phyloP scores from a whole-genome alignment of 2,888 invertebrate species.

The Liopterus haemorrhoidalis region DNA sequence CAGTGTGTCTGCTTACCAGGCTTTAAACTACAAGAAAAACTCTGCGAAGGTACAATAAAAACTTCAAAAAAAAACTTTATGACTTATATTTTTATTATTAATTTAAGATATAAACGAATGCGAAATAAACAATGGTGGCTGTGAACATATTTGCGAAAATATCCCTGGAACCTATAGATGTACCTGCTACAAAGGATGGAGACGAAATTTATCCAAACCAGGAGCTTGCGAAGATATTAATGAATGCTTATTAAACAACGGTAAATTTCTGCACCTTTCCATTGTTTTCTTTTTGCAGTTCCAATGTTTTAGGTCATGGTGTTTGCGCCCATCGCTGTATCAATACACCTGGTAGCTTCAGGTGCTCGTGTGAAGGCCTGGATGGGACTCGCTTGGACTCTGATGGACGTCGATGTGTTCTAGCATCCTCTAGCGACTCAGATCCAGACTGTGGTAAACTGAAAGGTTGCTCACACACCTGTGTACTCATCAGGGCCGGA shows the following conservation, averaged over 20 bases:
- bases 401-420: conserved; percentile 54
- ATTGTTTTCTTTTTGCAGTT: too few species aligned
- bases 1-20: conserved; percentile 38
- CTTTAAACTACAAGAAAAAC: conserved; percentile 31
- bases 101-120: conserved; percentile 55
- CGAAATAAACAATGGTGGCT: conserved; percentile 49
- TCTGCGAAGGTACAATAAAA: conserved; percentile 34
- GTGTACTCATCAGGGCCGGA: conserved; percentile 50
- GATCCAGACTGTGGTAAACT: conserved; percentile 49
- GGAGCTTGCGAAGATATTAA: conserved; percentile 49
- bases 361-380: conserved; percentile 52
- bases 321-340: conserved; percentile 59
- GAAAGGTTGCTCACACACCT: conserved; percentile 55
- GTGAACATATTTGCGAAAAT: conserved; percentile 53
- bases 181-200: conserved; percentile 49
- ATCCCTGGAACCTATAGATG: conserved; percentile 54
- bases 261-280: too few species aligned
- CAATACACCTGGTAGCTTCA: conserved; percentile 54
- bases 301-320: too few species aligned
- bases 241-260: conserved; percentile 58
- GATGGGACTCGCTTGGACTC: conserved; percentile 53
- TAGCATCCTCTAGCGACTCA: too few species aligned
- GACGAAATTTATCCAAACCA: conserved; percentile 41
- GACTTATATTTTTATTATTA: not conserved
- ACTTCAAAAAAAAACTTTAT: not conserved